Evolutionary conservation across 2,113 vertebrate genomes (phyloP), one percentile per base, ranked within the genome.

Genomic region (Silurus meridionalis): DNA sequence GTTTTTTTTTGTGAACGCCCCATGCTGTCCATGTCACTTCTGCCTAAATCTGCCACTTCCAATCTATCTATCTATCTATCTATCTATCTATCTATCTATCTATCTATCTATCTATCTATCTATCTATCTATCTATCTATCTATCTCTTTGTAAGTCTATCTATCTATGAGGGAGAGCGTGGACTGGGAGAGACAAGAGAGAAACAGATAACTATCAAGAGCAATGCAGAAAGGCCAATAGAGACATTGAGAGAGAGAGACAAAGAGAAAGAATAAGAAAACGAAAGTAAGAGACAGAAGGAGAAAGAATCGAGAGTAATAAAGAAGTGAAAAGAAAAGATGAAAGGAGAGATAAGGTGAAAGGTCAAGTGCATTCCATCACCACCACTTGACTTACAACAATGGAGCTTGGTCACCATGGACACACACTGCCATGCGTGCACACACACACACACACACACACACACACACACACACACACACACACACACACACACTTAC

Each of bases 361-460:
- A 61, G 86, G 86, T 89, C 89, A 89, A 89, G 89, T 89, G 86
- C 86, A 89, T 89, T 89, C 89, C 86, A 85, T 87, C 86, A 89
- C 66, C 83, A 60, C 79, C 86, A 89, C 89, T 89, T 89, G 89
- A 88, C 89, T 89, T 83, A 87, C 17, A 66, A 87, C 81, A 82
- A 85, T 23, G 25, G 77, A 83, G 80, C 63, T 52, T 61, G 55
- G 66, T 79, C 58, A 60, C 87, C 72, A 67, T 81, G 84, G 84
- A 87, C 25, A 87, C 72, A 82, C 37, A 84, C 82, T 79, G 53
- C 82, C 48, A 85, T 77, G 53, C 82, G 79, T 79, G 48, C 48
- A 77, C 63, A 69, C 87, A 83, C 60, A 87, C 74, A 82, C 72
- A 48, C 55, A 82, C 66, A 81, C 71, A 77, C 88, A 87, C 87